phyloP scores from a whole-genome alignment of 2,797 vertebrate genomes.

The Danio aesculapii region DNA sequence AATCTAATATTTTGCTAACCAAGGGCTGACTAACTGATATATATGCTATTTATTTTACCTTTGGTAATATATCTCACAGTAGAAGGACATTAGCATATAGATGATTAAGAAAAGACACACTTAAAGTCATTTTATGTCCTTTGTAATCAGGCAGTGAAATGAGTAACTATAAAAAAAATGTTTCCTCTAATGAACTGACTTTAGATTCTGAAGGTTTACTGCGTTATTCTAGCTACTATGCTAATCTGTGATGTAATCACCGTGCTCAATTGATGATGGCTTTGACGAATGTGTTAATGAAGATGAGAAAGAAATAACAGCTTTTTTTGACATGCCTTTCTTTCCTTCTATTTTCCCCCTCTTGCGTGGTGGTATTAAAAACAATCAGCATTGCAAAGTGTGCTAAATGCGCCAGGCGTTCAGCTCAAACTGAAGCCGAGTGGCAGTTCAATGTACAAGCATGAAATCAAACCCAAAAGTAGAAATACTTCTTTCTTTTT shows the following conservation, averaged over 20 bases:
- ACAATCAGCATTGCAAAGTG: constrained; percentile 47
- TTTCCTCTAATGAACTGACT: not conserved
- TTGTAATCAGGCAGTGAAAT: not conserved
- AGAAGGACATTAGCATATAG: not conserved
- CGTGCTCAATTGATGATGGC: not conserved
- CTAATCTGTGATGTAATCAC: constrained; percentile 3
- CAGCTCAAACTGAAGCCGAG: constrained; percentile 38
- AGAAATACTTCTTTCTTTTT: constrained; percentile 52
- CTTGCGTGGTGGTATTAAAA: constrained; percentile 48
- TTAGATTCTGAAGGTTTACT: constrained; percentile 1
- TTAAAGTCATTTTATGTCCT: not conserved
- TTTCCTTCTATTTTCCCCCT: not conserved
- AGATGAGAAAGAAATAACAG: not conserved
- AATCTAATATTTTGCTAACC: not conserved
- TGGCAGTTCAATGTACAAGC: constrained; percentile 44
- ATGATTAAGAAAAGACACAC: not conserved
- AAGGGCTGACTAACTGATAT: not conserved
- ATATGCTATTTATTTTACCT: not conserved
- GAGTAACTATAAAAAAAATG: not conserved
- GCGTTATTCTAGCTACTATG: not conserved
- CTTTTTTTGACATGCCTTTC: not conserved
- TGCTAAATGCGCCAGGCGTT: constrained; percentile 30
- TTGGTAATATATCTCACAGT: not conserved
- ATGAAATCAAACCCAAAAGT: constrained; percentile 58
- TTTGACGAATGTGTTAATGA: constrained; percentile 7